These are phyloP conservation scores for Dryocosmus kuriphilus DNA, from an alignment of 2,888 invertebrate species.

Conservation along the genomic window DNA sequence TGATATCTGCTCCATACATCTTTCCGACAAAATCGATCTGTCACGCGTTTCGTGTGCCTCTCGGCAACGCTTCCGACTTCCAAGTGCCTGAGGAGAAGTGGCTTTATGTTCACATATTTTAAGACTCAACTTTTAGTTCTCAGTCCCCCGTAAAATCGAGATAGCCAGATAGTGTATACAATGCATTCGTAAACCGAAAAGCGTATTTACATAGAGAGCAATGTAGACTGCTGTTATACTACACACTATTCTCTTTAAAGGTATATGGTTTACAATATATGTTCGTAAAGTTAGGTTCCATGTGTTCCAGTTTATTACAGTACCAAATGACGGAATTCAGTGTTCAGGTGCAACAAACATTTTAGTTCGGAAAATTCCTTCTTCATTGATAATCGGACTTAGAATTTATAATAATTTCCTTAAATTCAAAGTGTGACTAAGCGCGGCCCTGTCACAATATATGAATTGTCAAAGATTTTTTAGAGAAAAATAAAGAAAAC, in stretches of 20 bases:
- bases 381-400: no score
- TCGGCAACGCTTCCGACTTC: not conserved
- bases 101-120: constrained; percentile 6
- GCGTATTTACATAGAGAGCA: constrained; percentile 48
- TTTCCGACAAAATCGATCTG: not conserved
- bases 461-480: no score
- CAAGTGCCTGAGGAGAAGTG: not conserved
- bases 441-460: no score
- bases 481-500: no score
- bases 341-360: not conserved
- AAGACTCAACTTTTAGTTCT: not conserved
- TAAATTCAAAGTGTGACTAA: no score
- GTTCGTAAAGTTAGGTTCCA: not conserved
- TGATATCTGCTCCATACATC: not conserved
- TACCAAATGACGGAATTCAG: constrained; percentile 12
- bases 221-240: not conserved
- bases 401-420: no score
- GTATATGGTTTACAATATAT: not conserved
- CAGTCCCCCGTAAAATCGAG: not conserved
- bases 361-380: constrained; percentile 4
- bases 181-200: constrained; percentile 27
- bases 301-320: not conserved
- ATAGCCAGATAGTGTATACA: not conserved
- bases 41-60: constrained; percentile 6
- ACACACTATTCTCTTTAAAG: not conserved